Conservation (phyloP, 2,113 vertebrate species). For the Podilymbus podiceps region DNA sequence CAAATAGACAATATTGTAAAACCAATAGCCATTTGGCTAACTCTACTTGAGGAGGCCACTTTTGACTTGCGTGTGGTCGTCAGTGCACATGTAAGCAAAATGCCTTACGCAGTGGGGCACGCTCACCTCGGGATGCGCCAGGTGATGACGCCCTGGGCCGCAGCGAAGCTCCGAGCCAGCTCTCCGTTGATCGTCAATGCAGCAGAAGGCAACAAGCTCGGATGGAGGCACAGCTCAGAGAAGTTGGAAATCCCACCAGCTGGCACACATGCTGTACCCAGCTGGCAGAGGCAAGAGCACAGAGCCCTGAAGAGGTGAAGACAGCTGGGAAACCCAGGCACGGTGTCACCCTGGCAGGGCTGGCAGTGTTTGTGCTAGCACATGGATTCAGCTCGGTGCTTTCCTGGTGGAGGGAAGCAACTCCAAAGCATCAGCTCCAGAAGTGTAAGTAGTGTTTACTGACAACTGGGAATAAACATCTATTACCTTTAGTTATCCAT, state of each 20-base stretch:
- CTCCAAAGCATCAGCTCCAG: not conserved
- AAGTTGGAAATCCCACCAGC: not conserved
- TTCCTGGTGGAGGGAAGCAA: not conserved
- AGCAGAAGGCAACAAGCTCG: not conserved
- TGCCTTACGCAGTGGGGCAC: not conserved
- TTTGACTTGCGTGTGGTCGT: not conserved
- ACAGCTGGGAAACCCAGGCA: not conserved
- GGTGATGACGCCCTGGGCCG: not conserved
- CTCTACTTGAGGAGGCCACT: not conserved
- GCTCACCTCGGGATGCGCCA: not conserved
- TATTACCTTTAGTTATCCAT: not conserved
- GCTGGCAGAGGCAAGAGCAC: not conserved
- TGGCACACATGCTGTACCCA: not conserved
- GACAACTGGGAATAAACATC: not conserved
- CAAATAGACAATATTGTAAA: not conserved
- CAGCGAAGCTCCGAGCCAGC: not conserved
- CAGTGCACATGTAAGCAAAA: not conserved
- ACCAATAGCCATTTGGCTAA: not conserved
- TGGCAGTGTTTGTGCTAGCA: not conserved
- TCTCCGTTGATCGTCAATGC: fast-evolving
- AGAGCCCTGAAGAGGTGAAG: not conserved
- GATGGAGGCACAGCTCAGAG: not conserved
- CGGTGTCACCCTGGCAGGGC: not conserved
- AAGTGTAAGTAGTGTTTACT: not conserved
- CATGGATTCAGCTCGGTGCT: not conserved